These are phyloP conservation scores for Branchinecta lynchi DNA, from an alignment of 1,140 invertebrate genomes.

Conservation along the genomic window DNA sequence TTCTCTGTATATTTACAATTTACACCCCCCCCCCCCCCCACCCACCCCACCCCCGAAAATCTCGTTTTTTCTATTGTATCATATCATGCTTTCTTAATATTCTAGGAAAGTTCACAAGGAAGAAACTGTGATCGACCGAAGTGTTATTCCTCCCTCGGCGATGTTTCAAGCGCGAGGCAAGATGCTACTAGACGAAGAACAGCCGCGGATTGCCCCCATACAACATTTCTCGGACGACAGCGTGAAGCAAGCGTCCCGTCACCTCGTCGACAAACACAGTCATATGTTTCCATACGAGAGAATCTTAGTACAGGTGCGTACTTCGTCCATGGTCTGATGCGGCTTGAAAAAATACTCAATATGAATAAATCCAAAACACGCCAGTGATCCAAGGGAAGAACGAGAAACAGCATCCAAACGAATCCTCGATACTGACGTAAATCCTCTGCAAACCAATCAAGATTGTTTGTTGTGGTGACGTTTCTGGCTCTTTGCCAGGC, in stretches of 20 bases:
- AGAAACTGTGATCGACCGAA: background rate
- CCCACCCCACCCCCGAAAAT: too few species aligned
- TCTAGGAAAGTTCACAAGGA: background rate
- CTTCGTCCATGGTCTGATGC: background rate
- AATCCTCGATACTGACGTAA: background rate
- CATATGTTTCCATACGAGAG: background rate
- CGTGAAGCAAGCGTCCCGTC: background rate
- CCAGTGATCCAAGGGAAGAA: background rate
- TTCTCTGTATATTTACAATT: too few species aligned
- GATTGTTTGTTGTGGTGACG: too few species aligned
- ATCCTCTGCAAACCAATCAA: too few species aligned
- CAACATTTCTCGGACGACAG: background rate
- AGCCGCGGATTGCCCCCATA: background rate
- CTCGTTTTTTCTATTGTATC: too few species aligned
- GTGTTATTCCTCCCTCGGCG: background rate
- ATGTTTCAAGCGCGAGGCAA: background rate
- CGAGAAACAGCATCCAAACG: background rate
- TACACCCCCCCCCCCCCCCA: too few species aligned
- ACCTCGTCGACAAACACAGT: background rate
- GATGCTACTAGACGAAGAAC: background rate
- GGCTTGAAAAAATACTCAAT: background rate
- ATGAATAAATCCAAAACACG: background rate
- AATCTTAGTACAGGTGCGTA: background rate
- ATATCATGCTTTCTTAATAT: too few species aligned
- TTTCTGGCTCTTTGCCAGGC: too few species aligned